phyloP scores from a whole-genome alignment of 2,113 vertebrate species.

The Cygnus buccinator region DNA sequence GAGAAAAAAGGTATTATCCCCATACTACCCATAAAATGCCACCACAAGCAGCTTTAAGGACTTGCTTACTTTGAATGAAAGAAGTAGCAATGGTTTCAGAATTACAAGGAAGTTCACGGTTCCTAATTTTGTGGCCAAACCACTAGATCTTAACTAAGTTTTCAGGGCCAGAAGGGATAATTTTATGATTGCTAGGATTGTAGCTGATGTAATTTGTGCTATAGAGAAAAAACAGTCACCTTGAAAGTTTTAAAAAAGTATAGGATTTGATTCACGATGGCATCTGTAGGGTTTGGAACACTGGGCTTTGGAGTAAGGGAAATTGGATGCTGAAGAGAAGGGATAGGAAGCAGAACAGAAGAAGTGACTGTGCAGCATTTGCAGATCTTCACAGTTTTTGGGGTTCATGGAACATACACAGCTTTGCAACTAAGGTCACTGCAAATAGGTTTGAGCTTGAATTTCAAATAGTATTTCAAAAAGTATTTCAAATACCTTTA shows the following conservation, averaged over 20 bases:
- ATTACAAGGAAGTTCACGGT: background rate
- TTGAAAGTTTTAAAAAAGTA: background rate
- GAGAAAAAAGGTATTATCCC: background rate
- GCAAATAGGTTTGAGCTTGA: background rate
- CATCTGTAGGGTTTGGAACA: background rate
- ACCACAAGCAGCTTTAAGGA: background rate
- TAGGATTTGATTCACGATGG: background rate
- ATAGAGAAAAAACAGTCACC: background rate
- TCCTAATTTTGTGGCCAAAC: background rate
- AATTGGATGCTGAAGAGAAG: background rate
- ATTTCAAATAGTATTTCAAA: background rate
- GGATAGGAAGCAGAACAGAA: background rate
- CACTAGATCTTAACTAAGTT: background rate
- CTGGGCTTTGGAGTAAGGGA: background rate
- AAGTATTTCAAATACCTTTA: background rate
- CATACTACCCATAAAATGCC: background rate
- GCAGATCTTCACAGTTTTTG: background rate
- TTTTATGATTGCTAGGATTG: background rate
- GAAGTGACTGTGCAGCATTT: background rate
- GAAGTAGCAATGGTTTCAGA: background rate
- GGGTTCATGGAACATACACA: background rate
- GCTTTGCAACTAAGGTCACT: background rate
- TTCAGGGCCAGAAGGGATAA: background rate
- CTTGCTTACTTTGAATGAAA: background rate
- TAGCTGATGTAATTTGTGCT: background rate